phyloP scores from a whole-genome alignment of 2,113 vertebrate genomes.

The Engystomops pustulosus region DNA sequence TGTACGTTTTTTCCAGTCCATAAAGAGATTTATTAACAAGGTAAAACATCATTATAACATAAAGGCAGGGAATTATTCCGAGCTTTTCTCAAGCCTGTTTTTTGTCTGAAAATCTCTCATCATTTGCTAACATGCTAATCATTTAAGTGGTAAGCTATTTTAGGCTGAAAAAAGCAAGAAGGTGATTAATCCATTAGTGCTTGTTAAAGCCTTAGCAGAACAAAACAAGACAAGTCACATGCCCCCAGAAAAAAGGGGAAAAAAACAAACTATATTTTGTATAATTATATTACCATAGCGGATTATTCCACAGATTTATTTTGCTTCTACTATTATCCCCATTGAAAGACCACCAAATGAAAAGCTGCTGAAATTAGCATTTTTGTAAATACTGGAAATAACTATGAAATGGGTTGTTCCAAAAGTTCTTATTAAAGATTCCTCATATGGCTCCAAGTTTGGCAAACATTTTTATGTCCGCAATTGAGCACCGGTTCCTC shows the following conservation, averaged over 20 bases:
- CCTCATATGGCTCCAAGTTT: too few relatives aligned
- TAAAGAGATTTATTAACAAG: constrained; percentile 48
- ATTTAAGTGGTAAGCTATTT: constrained; percentile 54
- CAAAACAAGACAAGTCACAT: constrained; percentile 43
- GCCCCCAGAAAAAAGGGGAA: background rate
- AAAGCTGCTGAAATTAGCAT: too few relatives aligned
- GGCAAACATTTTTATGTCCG: too few relatives aligned
- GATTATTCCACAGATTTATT: background rate
- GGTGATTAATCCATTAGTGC: constrained; percentile 57
- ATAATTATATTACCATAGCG: constrained; percentile 19
- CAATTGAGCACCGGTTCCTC: too few relatives aligned
- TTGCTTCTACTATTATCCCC: too few relatives aligned
- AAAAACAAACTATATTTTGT: constrained; percentile 33
- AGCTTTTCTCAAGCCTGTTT: constrained; percentile 25
- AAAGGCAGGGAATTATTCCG: constrained; percentile 16
- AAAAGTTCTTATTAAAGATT: too few relatives aligned
- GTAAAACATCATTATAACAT: constrained; percentile 51
- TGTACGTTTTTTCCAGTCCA: constrained; percentile 15
- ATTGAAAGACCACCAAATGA: background rate
- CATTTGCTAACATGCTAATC: constrained; percentile 53
- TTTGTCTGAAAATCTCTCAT: constrained; percentile 50
- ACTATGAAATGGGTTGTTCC: too few relatives aligned
- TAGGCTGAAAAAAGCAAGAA: constrained; percentile 46
- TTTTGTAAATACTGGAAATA: too few relatives aligned
- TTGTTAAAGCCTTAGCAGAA: constrained; percentile 35